These are phyloP conservation scores for Drosophila nikananu DNA, from an alignment of 1,140 invertebrate genomes.

Conservation along the genomic window DNA sequence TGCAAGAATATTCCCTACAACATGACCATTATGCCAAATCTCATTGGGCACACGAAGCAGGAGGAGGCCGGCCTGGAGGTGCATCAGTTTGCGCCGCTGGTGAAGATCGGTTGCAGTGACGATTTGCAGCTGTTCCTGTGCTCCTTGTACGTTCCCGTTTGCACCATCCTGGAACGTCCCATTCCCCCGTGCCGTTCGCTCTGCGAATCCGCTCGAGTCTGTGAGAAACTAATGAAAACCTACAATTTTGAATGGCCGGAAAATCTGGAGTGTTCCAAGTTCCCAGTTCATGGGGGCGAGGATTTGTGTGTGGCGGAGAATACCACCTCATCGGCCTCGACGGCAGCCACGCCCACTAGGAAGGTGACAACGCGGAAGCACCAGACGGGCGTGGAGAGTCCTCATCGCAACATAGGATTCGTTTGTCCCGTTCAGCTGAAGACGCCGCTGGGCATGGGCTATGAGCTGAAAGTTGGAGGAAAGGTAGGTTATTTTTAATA, in stretches of 20 bases:
- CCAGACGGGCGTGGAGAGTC: conserved; percentile 70
- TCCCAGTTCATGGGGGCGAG: conserved; percentile 90
- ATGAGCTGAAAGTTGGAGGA: conserved; percentile 93
- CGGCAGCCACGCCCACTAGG: conserved; percentile 68
- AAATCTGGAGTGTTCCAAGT: conserved; percentile 95
- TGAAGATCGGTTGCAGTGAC: conserved; percentile 97
- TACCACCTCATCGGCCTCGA: conserved; percentile 86
- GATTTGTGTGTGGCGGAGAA: conserved; percentile 96
- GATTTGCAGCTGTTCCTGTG: conserved; percentile 98
- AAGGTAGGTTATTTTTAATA: conserved; percentile 87
- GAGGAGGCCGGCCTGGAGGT: conserved; percentile 97
- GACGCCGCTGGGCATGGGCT: conserved; percentile 91
- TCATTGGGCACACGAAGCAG: conserved; percentile 96
- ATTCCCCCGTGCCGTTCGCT: conserved; percentile 97
- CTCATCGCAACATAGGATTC: conserved; percentile 90
- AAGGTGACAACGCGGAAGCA: conserved; percentile 76
- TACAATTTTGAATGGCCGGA: conserved; percentile 98
- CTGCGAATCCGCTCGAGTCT: conserved; percentile 95
- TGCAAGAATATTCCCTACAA: conserved; percentile 98
- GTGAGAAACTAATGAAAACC: conserved; percentile 95
- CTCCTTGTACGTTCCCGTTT: conserved; percentile 97
- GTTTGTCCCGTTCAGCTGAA: conserved; percentile 94
- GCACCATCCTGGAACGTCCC: conserved; percentile 95
- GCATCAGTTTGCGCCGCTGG: conserved; percentile 97
- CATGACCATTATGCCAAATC: conserved; percentile 97